phyloP scores from a whole-genome alignment of 2,113 vertebrate species.

The Dolichallabes microphthalmus region DNA sequence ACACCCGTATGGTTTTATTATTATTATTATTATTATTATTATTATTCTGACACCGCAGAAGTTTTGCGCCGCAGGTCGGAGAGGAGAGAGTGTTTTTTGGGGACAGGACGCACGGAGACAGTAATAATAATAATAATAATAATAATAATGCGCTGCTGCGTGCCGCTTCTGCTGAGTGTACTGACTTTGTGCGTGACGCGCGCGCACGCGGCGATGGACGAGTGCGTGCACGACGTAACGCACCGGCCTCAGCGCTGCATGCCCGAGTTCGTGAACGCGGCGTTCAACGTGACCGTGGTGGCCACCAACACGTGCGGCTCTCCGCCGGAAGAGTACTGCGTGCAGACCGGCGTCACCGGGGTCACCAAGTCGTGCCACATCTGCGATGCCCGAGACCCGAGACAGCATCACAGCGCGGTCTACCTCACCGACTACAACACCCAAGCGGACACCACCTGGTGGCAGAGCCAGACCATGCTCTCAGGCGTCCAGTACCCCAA shows the following conservation, averaged over 20 bases:
- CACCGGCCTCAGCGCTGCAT: slow-evolving; percentile 86
- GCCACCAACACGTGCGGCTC: slow-evolving; percentile 93
- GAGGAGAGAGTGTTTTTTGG: slow-evolving; percentile 37
- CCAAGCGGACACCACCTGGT: slow-evolving; percentile 96
- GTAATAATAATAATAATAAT: too few species aligned
- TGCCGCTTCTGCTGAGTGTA: slow-evolving; percentile 53
- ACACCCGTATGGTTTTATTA: background rate
- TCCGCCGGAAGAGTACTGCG: slow-evolving; percentile 97
- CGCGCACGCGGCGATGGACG: slow-evolving; percentile 84
- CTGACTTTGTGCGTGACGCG: slow-evolving; percentile 54
- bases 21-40: background rate
- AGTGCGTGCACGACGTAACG: slow-evolving; percentile 78
- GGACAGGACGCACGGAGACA: slow-evolving; percentile 14
- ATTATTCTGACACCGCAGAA: slow-evolving; percentile 11
- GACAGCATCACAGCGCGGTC: slow-evolving; percentile 84
- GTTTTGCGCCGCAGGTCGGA: background rate
- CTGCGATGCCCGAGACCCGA: slow-evolving; percentile 84
- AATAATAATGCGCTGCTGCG: slow-evolving; percentile 56
- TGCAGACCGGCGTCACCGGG: slow-evolving; percentile 96
- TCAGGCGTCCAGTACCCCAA: slow-evolving; percentile 92
- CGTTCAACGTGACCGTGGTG: slow-evolving; percentile 92
- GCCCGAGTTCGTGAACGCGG: slow-evolving; percentile 98
- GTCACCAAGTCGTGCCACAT: slow-evolving; percentile 98
- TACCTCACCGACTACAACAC: slow-evolving; percentile 99
- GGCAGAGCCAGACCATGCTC: slow-evolving; percentile 98